These are phyloP conservation scores for Sakesphorus luctuosus DNA, from an alignment of 2,113 vertebrate genomes.

Conservation along the genomic window DNA sequence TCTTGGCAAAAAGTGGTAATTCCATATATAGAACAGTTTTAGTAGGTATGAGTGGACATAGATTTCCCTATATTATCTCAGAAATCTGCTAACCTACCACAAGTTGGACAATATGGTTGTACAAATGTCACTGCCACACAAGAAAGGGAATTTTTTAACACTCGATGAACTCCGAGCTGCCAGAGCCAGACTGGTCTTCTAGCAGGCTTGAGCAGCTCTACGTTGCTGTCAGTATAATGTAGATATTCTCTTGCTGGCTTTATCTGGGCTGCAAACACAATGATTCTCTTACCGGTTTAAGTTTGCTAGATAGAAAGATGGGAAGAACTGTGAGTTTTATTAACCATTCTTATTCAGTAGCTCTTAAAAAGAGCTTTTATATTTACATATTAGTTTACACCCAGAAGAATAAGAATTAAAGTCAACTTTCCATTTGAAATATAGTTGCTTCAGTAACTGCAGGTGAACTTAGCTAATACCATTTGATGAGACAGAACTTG, in stretches of 20 bases:
- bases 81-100: background rate
- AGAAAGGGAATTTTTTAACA: background rate
- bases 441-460: background rate
- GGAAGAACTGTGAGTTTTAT: background rate
- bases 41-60: background rate
- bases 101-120: background rate
- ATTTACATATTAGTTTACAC: background rate
- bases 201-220: background rate
- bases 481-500: background rate
- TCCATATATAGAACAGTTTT: background rate
- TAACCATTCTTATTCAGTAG: background rate
- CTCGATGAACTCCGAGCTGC: background rate
- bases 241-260: background rate
- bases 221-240: background rate
- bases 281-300: background rate
- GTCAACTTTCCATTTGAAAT: background rate
- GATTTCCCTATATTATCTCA: background rate
- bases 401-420: background rate
- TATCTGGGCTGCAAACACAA: background rate
- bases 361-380: background rate
- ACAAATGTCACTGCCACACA: background rate
- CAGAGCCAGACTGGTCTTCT: background rate
- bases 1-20: background rate
- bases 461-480: background rate
- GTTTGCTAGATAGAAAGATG: background rate